A percentile compares a stretch with the other conserved stretches of the same genome.
phyloP scores from a whole-genome alignment of 53 echinoderm and acorn worm species.

The Luidia sarsii region DNA sequence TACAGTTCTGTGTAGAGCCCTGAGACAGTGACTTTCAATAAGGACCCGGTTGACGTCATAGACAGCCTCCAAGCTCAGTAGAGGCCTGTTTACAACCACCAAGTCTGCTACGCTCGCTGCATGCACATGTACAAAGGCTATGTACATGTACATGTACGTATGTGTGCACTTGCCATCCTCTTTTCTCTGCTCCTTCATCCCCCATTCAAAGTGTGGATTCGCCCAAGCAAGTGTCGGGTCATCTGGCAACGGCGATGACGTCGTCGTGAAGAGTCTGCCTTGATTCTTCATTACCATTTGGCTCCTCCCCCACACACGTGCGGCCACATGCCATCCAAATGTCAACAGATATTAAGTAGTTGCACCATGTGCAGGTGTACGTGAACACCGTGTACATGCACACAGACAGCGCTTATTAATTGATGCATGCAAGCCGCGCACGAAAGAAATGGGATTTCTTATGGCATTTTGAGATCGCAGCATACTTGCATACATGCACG shows the following conservation, averaged over 20 bases:
- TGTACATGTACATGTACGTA: no score
- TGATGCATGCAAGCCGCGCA: no score
- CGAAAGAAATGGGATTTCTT: no score
- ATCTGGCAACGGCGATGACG: constrained; percentile 2
- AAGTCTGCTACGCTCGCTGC: background rate
- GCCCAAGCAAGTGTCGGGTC: background rate
- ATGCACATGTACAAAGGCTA: no score
- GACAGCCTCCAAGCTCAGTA: background rate
- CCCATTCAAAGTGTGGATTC: constrained; percentile 2
- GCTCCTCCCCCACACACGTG: constrained; percentile 5
- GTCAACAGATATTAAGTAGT: background rate
- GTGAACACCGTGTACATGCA: no score
- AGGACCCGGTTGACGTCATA: background rate
- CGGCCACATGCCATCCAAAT: background rate
- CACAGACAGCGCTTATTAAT: no score
- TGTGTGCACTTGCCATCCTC: no score
- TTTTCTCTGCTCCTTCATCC: no score
- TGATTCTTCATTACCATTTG: background rate
- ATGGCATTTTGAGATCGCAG: no score
- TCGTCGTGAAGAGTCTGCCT: background rate
- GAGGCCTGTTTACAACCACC: constrained; percentile 3
- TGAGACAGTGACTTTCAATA: background rate
- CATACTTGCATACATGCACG: no score
- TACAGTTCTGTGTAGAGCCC: background rate
- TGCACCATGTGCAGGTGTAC: background rate